These are phyloP conservation scores for Vespertilio murinus DNA, from an alignment of 2,797 vertebrate genomes.

Conservation along the genomic window DNA sequence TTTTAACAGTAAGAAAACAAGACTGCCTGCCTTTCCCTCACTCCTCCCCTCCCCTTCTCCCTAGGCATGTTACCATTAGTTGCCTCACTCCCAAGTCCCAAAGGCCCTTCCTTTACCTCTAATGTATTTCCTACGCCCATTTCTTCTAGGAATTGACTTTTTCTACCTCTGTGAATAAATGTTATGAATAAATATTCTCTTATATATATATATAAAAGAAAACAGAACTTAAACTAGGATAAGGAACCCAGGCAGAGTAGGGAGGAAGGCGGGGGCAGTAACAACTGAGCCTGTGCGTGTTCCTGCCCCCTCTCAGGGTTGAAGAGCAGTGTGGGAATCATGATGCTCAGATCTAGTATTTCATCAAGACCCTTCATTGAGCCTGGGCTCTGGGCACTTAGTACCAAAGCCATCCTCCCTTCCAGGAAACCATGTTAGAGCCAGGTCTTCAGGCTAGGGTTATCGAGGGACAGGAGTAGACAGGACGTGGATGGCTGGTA, in stretches of 20 bases:
- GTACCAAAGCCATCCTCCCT: not conserved
- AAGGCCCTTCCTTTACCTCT: too few relatives aligned
- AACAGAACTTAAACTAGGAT: not conserved
- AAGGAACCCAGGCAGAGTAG: not conserved
- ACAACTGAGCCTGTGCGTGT: not conserved
- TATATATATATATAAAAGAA: not conserved
- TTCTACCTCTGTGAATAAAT: too few relatives aligned
- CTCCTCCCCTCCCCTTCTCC: too few relatives aligned
- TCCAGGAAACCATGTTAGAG: not conserved
- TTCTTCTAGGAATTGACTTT: too few relatives aligned
- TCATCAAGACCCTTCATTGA: not conserved
- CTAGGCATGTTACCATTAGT: too few relatives aligned
- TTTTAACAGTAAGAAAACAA: constrained; percentile 47
- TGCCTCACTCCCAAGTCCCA: too few relatives aligned
- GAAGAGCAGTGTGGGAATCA: not conserved
- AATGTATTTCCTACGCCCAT: too few relatives aligned
- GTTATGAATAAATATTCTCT: too few relatives aligned
- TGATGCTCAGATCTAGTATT: not conserved
- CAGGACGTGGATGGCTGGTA: not conserved
- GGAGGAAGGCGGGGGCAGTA: not conserved
- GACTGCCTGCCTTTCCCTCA: too few relatives aligned
- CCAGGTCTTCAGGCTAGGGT: not conserved
- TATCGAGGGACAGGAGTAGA: not conserved
- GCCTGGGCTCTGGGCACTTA: not conserved
- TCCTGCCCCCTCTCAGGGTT: not conserved